These are phyloP conservation scores for Enteromius trimaculatus DNA, from an alignment of 2,797 vertebrate species.

Conservation along the genomic window DNA sequence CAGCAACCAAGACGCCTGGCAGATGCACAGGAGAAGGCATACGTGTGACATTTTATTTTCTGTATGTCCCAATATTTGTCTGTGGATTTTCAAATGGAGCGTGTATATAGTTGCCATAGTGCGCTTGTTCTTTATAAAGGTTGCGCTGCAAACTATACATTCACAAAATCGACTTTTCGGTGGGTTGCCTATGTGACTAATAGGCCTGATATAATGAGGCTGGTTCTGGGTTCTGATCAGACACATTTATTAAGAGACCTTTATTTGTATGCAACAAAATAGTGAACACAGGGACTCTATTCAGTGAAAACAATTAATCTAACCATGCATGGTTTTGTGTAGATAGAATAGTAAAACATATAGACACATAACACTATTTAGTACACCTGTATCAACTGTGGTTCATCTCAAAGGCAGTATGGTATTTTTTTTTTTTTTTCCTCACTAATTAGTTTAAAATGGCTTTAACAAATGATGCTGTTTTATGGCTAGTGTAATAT, in stretches of 20 bases:
- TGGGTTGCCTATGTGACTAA: background rate
- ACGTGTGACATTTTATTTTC: constrained; percentile 38
- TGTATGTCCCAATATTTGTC: constrained; percentile 23
- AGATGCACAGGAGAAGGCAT: constrained; percentile 22
- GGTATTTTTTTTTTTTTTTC: background rate
- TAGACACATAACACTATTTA: background rate
- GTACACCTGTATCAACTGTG: background rate
- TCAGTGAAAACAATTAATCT: background rate
- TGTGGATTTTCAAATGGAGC: constrained; percentile 10
- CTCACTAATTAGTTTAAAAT: background rate
- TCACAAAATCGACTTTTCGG: background rate
- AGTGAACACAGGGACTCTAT: background rate
- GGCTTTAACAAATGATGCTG: background rate
- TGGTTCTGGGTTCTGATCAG: background rate
- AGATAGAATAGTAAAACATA: background rate
- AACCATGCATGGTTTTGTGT: background rate
- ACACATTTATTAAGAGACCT: background rate
- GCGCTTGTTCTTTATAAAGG: background rate
- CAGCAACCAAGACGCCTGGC: constrained; percentile 30
- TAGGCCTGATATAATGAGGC: constrained; percentile 3
- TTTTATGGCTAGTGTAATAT: background rate
- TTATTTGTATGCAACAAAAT: background rate
- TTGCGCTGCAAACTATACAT: background rate
- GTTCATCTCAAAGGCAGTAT: background rate
- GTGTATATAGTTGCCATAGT: background rate